Evolutionary conservation across 2,888 invertebrate species (phyloP), one percentile per base, ranked within the genome.

Genomic region (Corythucha ciliata): DNA sequence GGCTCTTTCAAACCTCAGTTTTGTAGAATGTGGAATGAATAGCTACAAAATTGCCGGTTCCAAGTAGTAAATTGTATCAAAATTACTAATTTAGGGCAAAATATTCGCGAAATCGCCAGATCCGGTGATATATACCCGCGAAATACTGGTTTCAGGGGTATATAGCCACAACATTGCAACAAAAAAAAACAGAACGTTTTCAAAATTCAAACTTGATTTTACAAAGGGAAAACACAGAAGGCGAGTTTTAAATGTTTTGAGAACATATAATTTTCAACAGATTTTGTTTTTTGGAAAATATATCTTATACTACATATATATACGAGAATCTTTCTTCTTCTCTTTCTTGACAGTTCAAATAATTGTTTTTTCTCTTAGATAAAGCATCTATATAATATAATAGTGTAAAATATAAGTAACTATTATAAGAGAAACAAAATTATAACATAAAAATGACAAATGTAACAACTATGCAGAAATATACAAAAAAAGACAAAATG

Each of bases 201-300:
- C n/a, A n/a, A n/a, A n/a, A n/a, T n/a, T n/a, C n/a, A n/a, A n/a
- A n/a, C n/a, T n/a, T 29, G 29, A 8, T 29, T 12, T 10, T 29
- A 12, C 12, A 33, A 33, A 33, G 33, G 33, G 14, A 3, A 33
- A 33, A 33, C 12, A 29, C 14, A 33, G 18, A 7, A 14, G 18
- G 18, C 14, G 18, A 33, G 4, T 33, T 5, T 33, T 33, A 33
- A 33, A 33, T 49, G 27, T 55, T 55, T 55, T 52, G 48, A 55
- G 52, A 55, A 55, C 55, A 55, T 55, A 55, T 55, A 55, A 55
- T 55, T 55, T 55, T 55, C 52, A 55, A 55, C 55, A 55, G 55
- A 52, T 55, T 55, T 45, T 37, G 52, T 55, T 51, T 54, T 52
- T 55, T 48, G 52, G 52, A 55, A 55, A 55, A 55, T 55, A 55